Evolutionary conservation across 1,140 invertebrate genomes (phyloP).

Genomic region (Pogonognathellus flavescens): DNA sequence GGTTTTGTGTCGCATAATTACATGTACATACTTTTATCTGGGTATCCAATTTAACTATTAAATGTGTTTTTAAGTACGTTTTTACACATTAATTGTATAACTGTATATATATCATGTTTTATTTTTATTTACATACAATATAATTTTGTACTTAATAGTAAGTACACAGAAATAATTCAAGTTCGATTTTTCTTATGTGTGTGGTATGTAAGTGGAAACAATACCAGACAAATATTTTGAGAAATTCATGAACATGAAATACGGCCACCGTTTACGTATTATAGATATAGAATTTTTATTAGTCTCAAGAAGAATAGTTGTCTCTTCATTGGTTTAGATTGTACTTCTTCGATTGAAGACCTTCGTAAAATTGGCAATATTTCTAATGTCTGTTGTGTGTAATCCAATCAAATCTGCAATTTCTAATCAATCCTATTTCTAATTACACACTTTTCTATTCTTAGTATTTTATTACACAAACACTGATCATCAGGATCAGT

Average conservation of each 20-base stretch:
- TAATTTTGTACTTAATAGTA: not conserved
- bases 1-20: too few species aligned
- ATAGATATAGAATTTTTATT: not conserved
- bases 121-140: not conserved
- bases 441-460: not conserved
- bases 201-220: not conserved
- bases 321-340: slow-evolving; percentile 5
- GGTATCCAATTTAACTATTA: too few species aligned
- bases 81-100: too few species aligned
- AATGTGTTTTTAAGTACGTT: too few species aligned
- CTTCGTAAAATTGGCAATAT: not conserved
- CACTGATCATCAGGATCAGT: not conserved
- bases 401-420: not conserved
- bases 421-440: not conserved
- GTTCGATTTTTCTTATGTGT: not conserved
- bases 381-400: not conserved
- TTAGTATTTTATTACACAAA: not conserved
- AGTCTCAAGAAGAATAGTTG: slow-evolving; percentile 23
- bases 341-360: slow-evolving; percentile 3
- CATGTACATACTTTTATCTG: too few species aligned
- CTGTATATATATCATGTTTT: not conserved
- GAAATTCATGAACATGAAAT: slow-evolving; percentile 11
- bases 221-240: not conserved
- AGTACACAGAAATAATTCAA: not conserved
- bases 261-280: not conserved